phyloP scores from a whole-genome alignment of 2,888 invertebrate genomes.

The Tillus elongatus region DNA sequence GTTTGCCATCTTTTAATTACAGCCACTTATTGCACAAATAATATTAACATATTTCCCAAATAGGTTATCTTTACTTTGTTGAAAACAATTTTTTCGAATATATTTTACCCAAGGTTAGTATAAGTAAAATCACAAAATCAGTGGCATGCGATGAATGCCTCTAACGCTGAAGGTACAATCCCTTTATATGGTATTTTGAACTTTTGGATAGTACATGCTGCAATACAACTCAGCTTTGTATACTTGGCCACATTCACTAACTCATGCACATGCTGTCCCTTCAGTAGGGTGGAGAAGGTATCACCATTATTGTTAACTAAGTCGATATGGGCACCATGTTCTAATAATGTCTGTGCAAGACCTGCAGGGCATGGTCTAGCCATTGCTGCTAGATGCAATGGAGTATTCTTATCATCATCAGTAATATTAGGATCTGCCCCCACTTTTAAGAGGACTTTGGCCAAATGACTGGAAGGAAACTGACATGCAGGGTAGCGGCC shows the following conservation, averaged over 20 bases:
- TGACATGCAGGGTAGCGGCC: constrained; percentile 61
- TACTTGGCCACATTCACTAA: constrained; percentile 69
- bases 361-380: constrained; percentile 60
- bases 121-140: constrained; percentile 25
- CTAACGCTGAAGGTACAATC: constrained; percentile 63
- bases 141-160: constrained; percentile 57
- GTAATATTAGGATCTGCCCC: constrained; percentile 73
- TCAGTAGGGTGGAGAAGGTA: constrained; percentile 63
- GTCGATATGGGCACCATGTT: constrained; percentile 79
- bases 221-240: constrained; percentile 75
- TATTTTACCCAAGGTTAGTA: too few species aligned
- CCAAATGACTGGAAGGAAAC: constrained; percentile 61
- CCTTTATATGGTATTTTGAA: constrained; percentile 59
- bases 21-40: too few species aligned
- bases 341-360: constrained; percentile 62
- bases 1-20: too few species aligned
- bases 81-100: too few species aligned
- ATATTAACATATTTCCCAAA: too few species aligned
- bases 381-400: constrained; percentile 76
- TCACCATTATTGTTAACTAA: constrained; percentile 67
- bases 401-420: constrained; percentile 79
- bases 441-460: constrained; percentile 42
- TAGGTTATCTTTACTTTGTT: too few species aligned
- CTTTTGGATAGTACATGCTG: constrained; percentile 70
- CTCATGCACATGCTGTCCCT: constrained; percentile 53